Conservation (phyloP, 2,888 invertebrate genomes). For the Diaprepes abbreviatus region DNA sequence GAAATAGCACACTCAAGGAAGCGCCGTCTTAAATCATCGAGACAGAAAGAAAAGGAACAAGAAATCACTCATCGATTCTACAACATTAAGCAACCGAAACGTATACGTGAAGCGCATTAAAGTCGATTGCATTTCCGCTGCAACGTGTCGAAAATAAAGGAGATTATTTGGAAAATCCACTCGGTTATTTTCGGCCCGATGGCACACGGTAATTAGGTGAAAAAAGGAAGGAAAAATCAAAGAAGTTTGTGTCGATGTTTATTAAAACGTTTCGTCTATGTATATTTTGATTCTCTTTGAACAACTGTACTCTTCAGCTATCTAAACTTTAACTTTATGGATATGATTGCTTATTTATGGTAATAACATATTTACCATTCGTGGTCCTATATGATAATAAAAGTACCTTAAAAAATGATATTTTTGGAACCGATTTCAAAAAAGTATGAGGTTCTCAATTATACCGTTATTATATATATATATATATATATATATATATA, state of each 20-base stretch:
- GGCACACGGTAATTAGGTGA: conserved; percentile 19
- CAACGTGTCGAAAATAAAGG: neutral
- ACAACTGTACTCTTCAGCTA: too few species aligned
- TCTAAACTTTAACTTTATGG: too few species aligned
- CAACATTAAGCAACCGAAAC: conserved; percentile 5
- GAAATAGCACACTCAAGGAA: neutral
- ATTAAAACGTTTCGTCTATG: too few species aligned
- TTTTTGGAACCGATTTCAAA: too few species aligned
- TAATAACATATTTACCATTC: too few species aligned
- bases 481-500: too few species aligned
- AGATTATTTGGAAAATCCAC: conserved; percentile 18
- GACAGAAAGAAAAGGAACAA: neutral
- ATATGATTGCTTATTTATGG: too few species aligned
- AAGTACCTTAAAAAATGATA: too few species aligned
- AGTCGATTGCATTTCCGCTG: conserved; percentile 17
- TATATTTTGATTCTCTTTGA: too few species aligned
- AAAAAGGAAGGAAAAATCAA: neutral
- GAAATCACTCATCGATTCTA: conserved; percentile 19
- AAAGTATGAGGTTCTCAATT: too few species aligned
- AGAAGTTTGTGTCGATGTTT: conserved; percentile 7
- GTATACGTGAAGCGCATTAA: conserved; percentile 20
- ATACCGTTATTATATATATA: too few species aligned
- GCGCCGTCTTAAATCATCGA: neutral
- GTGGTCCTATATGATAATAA: too few species aligned
- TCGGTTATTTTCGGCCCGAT: conserved; percentile 10